Conservation (phyloP, 2,113 vertebrate genomes). For the Chaenogobius annularis region DNA sequence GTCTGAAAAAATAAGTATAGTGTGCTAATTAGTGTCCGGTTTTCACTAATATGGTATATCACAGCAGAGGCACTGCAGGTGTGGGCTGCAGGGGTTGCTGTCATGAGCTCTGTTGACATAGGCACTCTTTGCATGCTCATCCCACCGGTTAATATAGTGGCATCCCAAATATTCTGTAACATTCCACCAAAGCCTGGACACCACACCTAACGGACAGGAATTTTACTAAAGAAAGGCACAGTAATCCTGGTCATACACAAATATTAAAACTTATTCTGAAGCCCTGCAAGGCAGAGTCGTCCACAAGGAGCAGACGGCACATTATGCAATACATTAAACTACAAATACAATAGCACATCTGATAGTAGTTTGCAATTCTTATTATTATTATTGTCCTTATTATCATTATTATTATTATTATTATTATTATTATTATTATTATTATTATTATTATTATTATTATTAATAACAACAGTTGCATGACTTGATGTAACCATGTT, state of each 20-base stretch:
- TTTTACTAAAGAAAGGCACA: constrained; percentile 66
- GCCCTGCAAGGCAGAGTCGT: constrained; percentile 7
- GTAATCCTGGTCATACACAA: constrained; percentile 67
- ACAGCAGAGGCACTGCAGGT: constrained; percentile 42
- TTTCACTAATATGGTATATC: constrained; percentile 24
- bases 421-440: too few species aligned
- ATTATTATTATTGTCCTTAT: too few species aligned
- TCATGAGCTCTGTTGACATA: constrained; percentile 67
- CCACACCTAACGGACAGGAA: constrained; percentile 67
- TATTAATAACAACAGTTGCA: too few species aligned
- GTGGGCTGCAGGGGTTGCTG: constrained; percentile 56
- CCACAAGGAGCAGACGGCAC: neutral
- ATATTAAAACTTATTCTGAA: constrained; percentile 57
- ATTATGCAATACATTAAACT: neutral
- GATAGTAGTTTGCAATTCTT: neutral
- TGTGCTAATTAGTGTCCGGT: constrained; percentile 20
- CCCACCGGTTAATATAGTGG: constrained; percentile 74
- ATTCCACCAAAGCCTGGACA: constrained; percentile 59
- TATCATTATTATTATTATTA: too few species aligned
- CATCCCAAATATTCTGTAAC: constrained; percentile 77
- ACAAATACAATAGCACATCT: neutral
- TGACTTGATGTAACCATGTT: too few species aligned
- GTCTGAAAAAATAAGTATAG: neutral
- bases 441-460: too few species aligned
- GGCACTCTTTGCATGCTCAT: constrained; percentile 66